phyloP scores from a whole-genome alignment of 2,113 vertebrate species.

The Pseudopipra pipra region DNA sequence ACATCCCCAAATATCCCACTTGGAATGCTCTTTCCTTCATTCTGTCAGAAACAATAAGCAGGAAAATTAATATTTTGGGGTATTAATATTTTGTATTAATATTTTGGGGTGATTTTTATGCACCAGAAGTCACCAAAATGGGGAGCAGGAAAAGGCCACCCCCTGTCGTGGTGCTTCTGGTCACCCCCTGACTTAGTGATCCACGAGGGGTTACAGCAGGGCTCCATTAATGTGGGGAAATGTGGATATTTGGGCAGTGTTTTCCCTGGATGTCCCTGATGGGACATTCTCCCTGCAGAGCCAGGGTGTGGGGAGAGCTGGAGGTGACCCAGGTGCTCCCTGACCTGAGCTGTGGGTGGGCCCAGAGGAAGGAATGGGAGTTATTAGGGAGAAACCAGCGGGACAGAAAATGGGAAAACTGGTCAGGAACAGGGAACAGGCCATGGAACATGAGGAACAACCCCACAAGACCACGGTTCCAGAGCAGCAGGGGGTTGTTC shows the following conservation, averaged over 20 bases:
- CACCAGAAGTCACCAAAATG: not conserved
- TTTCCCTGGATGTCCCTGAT: not conserved
- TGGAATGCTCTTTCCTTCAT: fast-evolving
- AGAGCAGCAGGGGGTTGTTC: not conserved
- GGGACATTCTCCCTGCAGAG: not conserved
- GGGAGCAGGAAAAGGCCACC: not conserved
- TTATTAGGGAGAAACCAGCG: not conserved
- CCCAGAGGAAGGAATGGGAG: not conserved
- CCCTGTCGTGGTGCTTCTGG: not conserved
- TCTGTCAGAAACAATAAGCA: not conserved
- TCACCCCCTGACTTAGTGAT: fast-evolving
- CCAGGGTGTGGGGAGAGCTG: not conserved
- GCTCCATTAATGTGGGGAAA: fast-evolving
- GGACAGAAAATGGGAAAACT: fast-evolving
- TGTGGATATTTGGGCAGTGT: not conserved
- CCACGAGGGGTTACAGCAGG: not conserved
- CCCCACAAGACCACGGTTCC: fast-evolving
- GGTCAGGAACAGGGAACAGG: no score
- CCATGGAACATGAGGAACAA: not conserved
- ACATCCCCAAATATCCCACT: not conserved
- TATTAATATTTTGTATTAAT: no score
- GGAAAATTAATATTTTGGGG: not conserved
- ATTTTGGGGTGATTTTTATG: not conserved
- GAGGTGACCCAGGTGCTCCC: not conserved
- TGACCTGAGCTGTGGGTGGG: not conserved